phyloP scores from a whole-genome alignment of 2,797 vertebrate genomes.

The Sparus aurata region DNA sequence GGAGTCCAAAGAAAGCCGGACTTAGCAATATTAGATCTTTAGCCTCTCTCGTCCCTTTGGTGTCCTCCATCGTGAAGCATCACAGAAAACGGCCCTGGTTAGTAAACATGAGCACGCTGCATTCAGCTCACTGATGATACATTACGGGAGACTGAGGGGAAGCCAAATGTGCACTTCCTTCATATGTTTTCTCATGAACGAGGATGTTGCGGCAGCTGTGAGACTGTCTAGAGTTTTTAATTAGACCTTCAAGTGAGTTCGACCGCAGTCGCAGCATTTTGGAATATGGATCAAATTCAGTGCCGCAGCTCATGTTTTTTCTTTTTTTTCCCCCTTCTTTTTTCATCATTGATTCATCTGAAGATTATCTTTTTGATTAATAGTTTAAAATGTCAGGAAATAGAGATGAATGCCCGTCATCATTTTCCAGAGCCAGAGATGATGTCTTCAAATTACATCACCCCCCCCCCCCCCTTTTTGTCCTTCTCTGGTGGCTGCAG shows the following conservation, averaged over 20 bases:
- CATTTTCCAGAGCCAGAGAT: background rate
- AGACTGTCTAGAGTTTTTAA: background rate
- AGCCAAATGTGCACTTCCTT: background rate
- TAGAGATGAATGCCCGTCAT: background rate
- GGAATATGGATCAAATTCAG: background rate
- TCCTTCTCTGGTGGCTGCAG: slow-evolving; percentile 13
- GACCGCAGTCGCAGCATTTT: background rate
- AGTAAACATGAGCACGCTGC: slow-evolving; percentile 55
- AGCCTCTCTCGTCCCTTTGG: slow-evolving; percentile 54
- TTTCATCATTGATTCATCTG: background rate
- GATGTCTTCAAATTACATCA: background rate
- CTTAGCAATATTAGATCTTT: slow-evolving; percentile 59
- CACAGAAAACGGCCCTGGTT: slow-evolving; percentile 51
- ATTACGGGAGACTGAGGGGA: slow-evolving; percentile 29
- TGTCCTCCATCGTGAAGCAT: slow-evolving; percentile 63
- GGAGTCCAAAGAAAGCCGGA: slow-evolving; percentile 51
- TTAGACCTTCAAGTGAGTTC: background rate
- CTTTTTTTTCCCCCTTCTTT: background rate
- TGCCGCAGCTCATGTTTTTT: background rate
- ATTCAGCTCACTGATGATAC: slow-evolving; percentile 50
- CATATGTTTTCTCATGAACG: background rate
- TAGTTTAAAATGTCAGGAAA: slow-evolving; percentile 10
- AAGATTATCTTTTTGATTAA: slow-evolving; percentile 3
- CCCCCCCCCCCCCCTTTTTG: background rate
- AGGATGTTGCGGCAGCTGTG: slow-evolving; percentile 6